Conservation (phyloP, 2,797 vertebrate genomes). For the Iguana delicatissima region DNA sequence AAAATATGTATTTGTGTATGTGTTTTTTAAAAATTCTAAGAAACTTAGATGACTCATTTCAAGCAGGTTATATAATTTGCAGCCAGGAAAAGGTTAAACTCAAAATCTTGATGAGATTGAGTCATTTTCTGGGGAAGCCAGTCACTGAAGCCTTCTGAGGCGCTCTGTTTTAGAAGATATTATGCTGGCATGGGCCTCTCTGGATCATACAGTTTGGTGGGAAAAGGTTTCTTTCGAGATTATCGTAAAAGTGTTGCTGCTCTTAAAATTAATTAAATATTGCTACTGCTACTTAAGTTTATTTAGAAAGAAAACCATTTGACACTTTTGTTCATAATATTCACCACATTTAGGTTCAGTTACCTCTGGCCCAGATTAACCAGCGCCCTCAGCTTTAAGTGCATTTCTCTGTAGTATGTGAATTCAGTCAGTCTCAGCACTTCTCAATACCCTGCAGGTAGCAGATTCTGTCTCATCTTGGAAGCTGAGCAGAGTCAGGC, state of each 20-base stretch:
- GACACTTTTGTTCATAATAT: neutral
- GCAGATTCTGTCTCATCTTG: no score
- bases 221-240: neutral
- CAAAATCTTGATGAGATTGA: constrained; percentile 68
- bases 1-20: neutral
- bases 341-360: neutral
- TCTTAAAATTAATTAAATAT: neutral
- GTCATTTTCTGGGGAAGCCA: constrained; percentile 69
- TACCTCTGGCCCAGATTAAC: neutral
- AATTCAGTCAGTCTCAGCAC: neutral
- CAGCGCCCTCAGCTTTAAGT: neutral
- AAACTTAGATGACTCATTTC: constrained; percentile 65
- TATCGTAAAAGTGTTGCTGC: neutral
- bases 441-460: neutral
- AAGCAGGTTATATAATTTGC: constrained; percentile 74
- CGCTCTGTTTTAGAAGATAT: constrained; percentile 51
- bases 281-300: neutral
- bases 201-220: constrained; percentile 17
- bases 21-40: constrained; percentile 36
- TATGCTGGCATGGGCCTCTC: constrained; percentile 25
- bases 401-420: neutral
- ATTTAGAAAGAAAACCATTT: no score
- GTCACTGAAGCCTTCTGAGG: constrained; percentile 60
- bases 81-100: constrained; percentile 70
- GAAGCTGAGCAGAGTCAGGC: no score